Conservation (phyloP, 2,797 vertebrate species). For the Leptatherina wallacei region DNA sequence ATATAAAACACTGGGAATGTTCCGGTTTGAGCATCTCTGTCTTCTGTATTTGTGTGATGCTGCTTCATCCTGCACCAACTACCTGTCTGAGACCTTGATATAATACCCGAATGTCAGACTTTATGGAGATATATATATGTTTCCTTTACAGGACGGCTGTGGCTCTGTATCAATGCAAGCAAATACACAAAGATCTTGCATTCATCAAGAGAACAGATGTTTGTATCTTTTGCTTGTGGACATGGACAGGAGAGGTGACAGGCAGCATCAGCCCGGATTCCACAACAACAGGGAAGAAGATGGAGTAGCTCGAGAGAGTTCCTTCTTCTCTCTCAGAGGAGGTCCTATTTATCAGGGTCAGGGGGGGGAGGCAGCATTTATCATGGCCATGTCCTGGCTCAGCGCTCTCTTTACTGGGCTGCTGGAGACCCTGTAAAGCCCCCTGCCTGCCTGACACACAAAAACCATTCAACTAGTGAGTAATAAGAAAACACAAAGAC, state of each 20-base stretch:
- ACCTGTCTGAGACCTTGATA: not conserved
- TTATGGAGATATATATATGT: slow-evolving; percentile 4
- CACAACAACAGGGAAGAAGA: slow-evolving; percentile 25
- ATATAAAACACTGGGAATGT: slow-evolving; percentile 3
- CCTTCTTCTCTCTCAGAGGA: slow-evolving; percentile 44
- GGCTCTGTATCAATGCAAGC: slow-evolving; percentile 30
- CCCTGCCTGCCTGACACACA: slow-evolving; percentile 27
- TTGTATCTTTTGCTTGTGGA: slow-evolving; percentile 9
- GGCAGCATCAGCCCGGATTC: slow-evolving; percentile 7
- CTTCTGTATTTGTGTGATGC: not conserved
- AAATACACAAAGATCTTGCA: slow-evolving; percentile 16
- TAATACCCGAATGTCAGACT: slow-evolving; percentile 2
- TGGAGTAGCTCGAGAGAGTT: slow-evolving; percentile 17
- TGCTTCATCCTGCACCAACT: not conserved
- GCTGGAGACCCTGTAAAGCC: slow-evolving; percentile 26
- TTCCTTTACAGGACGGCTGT: slow-evolving; percentile 17
- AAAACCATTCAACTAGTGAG: slow-evolving; percentile 34
- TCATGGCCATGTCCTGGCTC: slow-evolving; percentile 49
- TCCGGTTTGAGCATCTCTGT: not conserved
- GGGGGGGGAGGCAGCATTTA: slow-evolving; percentile 33
- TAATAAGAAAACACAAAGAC: slow-evolving; percentile 44
- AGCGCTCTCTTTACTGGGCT: slow-evolving; percentile 12
- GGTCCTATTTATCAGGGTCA: slow-evolving; percentile 47
- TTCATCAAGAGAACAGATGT: slow-evolving; percentile 34
- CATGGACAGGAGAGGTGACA: slow-evolving; percentile 22